Conservation (phyloP, 2,888 invertebrate species). For the Drosophila monieri region DNA sequence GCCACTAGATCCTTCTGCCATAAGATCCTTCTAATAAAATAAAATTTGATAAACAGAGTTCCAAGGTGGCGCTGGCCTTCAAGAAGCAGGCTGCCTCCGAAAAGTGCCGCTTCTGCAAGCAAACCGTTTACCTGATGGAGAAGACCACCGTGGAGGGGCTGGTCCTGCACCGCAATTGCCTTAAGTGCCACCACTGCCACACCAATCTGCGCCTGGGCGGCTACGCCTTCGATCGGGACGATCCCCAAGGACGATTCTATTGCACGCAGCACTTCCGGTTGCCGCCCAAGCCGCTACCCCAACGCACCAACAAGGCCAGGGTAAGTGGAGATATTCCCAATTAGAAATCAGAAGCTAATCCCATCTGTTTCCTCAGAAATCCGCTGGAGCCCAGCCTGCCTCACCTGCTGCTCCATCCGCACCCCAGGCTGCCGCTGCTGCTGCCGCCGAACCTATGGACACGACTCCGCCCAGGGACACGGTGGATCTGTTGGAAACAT, state of each 20-base stretch:
- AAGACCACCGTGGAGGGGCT: slow-evolving; percentile 94
- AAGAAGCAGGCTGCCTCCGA: slow-evolving; percentile 89
- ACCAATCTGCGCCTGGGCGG: slow-evolving; percentile 91
- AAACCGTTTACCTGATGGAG: slow-evolving; percentile 97
- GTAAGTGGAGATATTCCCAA: slow-evolving; percentile 35
- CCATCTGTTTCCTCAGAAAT: slow-evolving; percentile 40
- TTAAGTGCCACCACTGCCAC: slow-evolving; percentile 96
- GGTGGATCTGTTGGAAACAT: slow-evolving; percentile 82
- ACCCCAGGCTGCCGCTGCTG: slow-evolving; percentile 20
- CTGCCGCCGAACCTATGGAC: slow-evolving; percentile 52
- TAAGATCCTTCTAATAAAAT: not conserved
- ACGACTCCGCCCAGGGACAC: slow-evolving; percentile 65
- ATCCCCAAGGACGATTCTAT: slow-evolving; percentile 88
- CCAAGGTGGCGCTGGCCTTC: slow-evolving; percentile 86
- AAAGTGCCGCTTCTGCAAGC: slow-evolving; percentile 94
- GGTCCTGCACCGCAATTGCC: slow-evolving; percentile 96
- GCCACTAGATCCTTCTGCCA: not conserved
- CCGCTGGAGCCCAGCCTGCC: slow-evolving; percentile 47
- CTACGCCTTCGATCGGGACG: slow-evolving; percentile 89
- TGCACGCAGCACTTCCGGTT: slow-evolving; percentile 90
- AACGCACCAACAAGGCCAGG: slow-evolving; percentile 61
- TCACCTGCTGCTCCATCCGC: slow-evolving; percentile 29
- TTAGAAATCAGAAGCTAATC: not conserved
- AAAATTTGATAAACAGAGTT: too few species aligned
- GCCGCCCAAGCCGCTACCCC: slow-evolving; percentile 85